Percentiles rank a stretch among this genome's conserved stretches.
Conservation (phyloP, 2,888 invertebrate species). For the Tenthredo notha region DNA sequence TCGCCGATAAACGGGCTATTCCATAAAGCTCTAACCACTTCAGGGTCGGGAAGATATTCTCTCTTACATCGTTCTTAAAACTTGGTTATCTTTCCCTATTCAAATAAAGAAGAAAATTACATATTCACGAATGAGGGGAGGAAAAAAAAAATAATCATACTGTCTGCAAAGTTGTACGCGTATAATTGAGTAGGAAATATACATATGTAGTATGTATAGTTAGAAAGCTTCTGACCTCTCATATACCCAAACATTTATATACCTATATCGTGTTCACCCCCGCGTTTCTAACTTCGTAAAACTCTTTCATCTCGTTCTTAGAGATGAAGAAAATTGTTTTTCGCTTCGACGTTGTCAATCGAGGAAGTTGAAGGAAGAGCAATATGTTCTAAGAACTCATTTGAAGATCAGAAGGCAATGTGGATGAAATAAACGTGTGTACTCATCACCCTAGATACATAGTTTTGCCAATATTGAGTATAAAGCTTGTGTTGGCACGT, state of each 20-base stretch:
- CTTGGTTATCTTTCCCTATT: background rate
- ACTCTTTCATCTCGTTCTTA: background rate
- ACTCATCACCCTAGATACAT: background rate
- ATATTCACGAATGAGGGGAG: background rate
- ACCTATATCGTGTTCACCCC: background rate
- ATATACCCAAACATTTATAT: background rate
- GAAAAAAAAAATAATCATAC: background rate
- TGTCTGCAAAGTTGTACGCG: background rate
- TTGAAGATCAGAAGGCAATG: constrained; percentile 1
- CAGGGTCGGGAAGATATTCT: background rate
- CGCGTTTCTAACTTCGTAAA: background rate
- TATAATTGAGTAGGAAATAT: background rate
- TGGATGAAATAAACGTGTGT: background rate
- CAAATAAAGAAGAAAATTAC: background rate
- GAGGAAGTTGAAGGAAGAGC: background rate
- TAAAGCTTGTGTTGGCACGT: background rate
- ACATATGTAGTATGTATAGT: background rate
- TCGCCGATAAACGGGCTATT: constrained; percentile 12
- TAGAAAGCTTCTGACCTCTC: background rate
- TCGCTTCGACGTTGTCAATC: background rate
- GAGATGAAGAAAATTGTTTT: background rate
- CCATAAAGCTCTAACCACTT: background rate
- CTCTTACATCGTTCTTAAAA: background rate
- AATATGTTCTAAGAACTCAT: background rate
- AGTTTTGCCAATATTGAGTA: constrained; percentile 11